phyloP scores from a whole-genome alignment of 2,888 invertebrate species.

The Mayetiola destructor region DNA sequence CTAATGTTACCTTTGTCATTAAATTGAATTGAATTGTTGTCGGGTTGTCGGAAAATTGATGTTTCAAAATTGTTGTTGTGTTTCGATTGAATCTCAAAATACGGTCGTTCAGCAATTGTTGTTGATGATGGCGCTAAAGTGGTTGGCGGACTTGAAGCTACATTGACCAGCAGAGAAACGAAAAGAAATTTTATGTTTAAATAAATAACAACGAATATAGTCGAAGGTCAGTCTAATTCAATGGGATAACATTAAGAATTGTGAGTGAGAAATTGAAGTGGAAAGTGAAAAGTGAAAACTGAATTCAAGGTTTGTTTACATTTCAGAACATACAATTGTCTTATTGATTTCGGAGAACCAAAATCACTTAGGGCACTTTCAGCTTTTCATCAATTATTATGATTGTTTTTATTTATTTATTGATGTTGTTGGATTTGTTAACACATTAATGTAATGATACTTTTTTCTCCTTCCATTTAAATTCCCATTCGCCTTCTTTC shows the following conservation, averaged over 20 bases:
- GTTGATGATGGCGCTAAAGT: conserved; percentile 26
- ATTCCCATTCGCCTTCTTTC: background rate
- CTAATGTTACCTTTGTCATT: conserved; percentile 3
- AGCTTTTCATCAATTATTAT: too few species aligned
- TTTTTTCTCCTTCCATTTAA: background rate
- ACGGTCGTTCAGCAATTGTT: conserved; percentile 19
- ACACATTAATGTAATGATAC: conserved; percentile 8
- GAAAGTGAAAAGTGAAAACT: too few species aligned
- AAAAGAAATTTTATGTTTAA: background rate
- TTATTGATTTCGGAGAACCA: too few species aligned
- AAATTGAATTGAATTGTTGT: conserved; percentile 7
- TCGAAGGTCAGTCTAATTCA: too few species aligned
- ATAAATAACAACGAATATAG: background rate
- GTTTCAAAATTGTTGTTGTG: background rate
- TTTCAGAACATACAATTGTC: too few species aligned
- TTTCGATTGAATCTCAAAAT: background rate
- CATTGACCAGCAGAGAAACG: background rate
- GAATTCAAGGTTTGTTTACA: too few species aligned
- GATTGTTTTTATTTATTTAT: background rate
- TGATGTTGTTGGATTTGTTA: background rate
- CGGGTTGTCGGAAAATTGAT: background rate
- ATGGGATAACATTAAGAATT: too few species aligned
- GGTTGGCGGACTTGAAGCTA: conserved; percentile 33
- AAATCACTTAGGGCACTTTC: too few species aligned
- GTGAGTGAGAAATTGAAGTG: too few species aligned